These are phyloP conservation scores for Drosophila stalkeri DNA, from an alignment of 2,888 invertebrate species.

Conservation along the genomic window DNA sequence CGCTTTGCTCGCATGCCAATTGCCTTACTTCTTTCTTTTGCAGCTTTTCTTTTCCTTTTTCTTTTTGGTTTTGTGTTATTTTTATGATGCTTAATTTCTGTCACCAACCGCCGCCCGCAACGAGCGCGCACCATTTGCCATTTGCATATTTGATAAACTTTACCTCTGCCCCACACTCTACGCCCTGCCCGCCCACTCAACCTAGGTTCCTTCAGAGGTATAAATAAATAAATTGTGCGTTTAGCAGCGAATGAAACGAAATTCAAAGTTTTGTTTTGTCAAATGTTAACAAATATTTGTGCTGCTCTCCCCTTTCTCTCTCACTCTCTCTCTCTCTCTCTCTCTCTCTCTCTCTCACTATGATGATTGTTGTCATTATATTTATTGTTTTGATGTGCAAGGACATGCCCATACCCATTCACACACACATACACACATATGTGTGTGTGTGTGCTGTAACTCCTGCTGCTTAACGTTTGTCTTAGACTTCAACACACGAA, in stretches of 20 bases:
- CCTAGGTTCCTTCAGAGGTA: constrained; percentile 14
- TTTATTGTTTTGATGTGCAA: constrained; percentile 48
- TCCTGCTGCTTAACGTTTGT: constrained; percentile 20
- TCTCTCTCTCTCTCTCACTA: constrained; percentile 1
- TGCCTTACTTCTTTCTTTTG: constrained; percentile 26
- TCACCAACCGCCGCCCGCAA: constrained; percentile 38
- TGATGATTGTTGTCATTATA: constrained; percentile 62
- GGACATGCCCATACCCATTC: constrained; percentile 14
- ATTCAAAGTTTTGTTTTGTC: constrained; percentile 58
- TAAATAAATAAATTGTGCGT: constrained; percentile 68
- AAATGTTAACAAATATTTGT: constrained; percentile 57
- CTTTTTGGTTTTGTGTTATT: constrained; percentile 33
- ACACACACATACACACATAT: neutral
- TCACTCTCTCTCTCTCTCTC: neutral
- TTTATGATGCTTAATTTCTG: constrained; percentile 75
- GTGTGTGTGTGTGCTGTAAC: neutral
- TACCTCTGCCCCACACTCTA: neutral
- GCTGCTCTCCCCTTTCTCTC: neutral
- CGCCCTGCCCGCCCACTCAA: neutral
- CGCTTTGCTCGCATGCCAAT: constrained; percentile 49
- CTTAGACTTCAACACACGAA: constrained; percentile 35
- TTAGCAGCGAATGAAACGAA: constrained; percentile 40
- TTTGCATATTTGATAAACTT: constrained; percentile 72
- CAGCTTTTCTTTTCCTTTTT: neutral
- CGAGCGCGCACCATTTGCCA: constrained; percentile 22